Conservation (phyloP, 2,888 invertebrate genomes). For the Cactoblastis cactorum region DNA sequence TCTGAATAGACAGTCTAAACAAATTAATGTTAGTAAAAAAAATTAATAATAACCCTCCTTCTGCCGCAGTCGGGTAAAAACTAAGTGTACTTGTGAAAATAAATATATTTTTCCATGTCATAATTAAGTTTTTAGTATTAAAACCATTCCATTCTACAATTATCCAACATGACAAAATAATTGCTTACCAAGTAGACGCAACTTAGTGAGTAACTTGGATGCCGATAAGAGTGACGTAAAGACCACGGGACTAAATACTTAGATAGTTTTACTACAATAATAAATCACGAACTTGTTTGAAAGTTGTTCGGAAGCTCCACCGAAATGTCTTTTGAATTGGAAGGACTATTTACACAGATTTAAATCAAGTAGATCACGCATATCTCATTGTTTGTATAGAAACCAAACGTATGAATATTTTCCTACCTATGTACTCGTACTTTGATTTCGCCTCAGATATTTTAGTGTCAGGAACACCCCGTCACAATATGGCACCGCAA, state of each 20-base stretch:
- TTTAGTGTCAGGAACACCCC: too few relatives aligned
- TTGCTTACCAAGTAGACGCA: conserved; percentile 8
- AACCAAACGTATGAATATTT: too few relatives aligned
- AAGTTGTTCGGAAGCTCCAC: conserved; percentile 36
- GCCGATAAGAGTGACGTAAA: conserved; percentile 53
- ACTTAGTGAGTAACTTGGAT: conserved; percentile 34
- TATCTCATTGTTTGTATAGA: too few relatives aligned
- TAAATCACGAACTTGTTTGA: conserved; percentile 59
- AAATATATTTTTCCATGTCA: neutral
- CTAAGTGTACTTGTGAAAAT: too few relatives aligned
- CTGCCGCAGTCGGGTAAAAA: too few relatives aligned
- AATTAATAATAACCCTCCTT: too few relatives aligned
- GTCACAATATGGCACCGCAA: too few relatives aligned
- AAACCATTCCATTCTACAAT: neutral
- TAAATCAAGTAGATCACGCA: conserved; percentile 16
- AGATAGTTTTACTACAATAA: conserved; percentile 58
- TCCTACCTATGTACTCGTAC: too few relatives aligned
- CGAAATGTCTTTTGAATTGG: conserved; percentile 27
- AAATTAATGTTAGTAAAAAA: too few relatives aligned
- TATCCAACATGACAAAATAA: conserved; percentile 3
- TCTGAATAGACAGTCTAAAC: too few relatives aligned
- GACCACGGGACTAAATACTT: conserved; percentile 57
- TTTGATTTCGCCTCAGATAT: too few relatives aligned
- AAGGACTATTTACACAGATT: conserved; percentile 15
- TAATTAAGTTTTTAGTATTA: too few relatives aligned